Base-by-base conservation (phyloP, 2,113 vertebrate species). In the Channa argus region DNA sequence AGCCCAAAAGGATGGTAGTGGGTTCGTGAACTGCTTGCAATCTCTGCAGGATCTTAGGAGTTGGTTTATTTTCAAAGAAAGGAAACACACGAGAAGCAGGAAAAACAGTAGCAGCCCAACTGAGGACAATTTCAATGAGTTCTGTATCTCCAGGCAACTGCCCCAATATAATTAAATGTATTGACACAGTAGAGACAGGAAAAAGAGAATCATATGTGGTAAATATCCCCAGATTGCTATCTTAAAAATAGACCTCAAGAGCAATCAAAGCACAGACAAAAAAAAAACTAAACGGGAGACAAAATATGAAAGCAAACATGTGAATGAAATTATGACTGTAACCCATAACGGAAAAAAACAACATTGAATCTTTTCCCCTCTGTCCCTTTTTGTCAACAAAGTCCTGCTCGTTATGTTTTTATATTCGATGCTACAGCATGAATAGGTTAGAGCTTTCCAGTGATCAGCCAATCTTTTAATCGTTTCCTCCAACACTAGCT, bases 151-250 rank as follows among this genome's bases (percentile, higher is more conserved):
- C 71, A 79, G 71, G 86, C 86, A 87, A 89, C 86, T 74, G 45
- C 46, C 61, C 58, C 81, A 78, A 86, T 89, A 88, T 15, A 77
- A 91, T 83, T 83, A 88, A 88, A 83, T 74, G 49, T 88, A 90
- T 76, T 86, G 86, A 91, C 79, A 87, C 64, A 85, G 71, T 61
- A 71, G 68, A 69, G 50, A 49, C 54, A 66, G 70, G 61, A 74
- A 65, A 80, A 75, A 76, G 72, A 62, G 66, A 80, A 81, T 80
- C 61, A 67, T 76, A 78, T 72, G 85, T 65, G 77, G 73, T 91
- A 89, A 91, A 90, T 85, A 90, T 86, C 89, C 74, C 88, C 89
- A 89, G 80, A 89, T 82, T 79, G 60, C 76, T 38, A 36, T 80
- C 76, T 67, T 85, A 84, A 86, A 69, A 90, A 90, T 80, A 88